Evolutionary conservation across 2,113 vertebrate species (phyloP), one percentile per base, ranked within the genome.

Genomic region (Grus americana): DNA sequence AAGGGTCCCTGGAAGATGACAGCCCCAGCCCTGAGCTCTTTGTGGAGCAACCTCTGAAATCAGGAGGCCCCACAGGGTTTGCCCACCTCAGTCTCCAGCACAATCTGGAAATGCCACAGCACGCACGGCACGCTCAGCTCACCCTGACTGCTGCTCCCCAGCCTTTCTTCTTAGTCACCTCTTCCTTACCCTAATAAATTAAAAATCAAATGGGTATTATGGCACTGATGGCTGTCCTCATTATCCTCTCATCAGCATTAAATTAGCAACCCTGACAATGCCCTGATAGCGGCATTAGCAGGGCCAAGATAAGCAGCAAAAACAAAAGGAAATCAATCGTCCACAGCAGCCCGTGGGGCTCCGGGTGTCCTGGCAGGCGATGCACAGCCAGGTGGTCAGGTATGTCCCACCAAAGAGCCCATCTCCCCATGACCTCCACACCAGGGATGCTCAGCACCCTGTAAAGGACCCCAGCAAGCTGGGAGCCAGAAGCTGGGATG

Each of bases 161-260:
- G 90, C 88, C 85, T 72, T 96, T 96, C 96, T 96, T 95, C 84
- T 96, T 93, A 86, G 75, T 90, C 95, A 90, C 79, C 42, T 95
- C 93, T 94, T 96, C 95, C 96, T 94, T 75, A 86, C 52, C 3
- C 2, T 52, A 78, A 93, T 52, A 75, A 87, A 93, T 52, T 52
- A 40, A 88, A 91, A 84, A 79, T 81, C 78, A 94, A 90, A 79
- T 6, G 19, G 57, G 23, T 73, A 61, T 67, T 87, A 27, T 0
- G 0, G 57, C 34, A 30, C 63, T 78, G 65, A 62, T 81, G 59
- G 38, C 40, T 18, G 13, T 50, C 49, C 63, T 65, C 29, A 3
- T 73, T 95, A 95, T 84, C 58, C 32, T 65, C 88, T 90, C 92
- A 91, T 97, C 91, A 89, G 32, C 81, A 17, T 66, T 92, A 79